Evolutionary conservation across 2,888 invertebrate genomes (phyloP).

Genomic region (Incurvaria masculella): DNA sequence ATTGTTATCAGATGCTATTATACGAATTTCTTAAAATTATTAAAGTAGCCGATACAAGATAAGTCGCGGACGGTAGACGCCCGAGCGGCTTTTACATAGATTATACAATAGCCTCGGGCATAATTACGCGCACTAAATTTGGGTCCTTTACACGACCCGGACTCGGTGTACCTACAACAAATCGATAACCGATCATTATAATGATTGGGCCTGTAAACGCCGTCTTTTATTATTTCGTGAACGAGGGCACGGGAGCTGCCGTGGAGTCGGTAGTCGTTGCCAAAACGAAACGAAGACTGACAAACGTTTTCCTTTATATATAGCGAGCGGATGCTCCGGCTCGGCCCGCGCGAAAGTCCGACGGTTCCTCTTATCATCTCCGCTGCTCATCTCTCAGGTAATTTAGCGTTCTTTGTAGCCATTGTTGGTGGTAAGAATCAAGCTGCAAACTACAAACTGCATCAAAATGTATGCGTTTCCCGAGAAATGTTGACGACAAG

Average conservation of each 20-base stretch:
- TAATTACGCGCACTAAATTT: constrained; percentile 45
- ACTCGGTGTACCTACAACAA: constrained; percentile 28
- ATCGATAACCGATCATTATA: constrained; percentile 55
- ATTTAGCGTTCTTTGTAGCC: too few species aligned
- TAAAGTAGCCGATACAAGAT: constrained; percentile 43
- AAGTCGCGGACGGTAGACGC: constrained; percentile 46
- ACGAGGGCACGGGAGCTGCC: not conserved
- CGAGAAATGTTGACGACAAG: too few species aligned
- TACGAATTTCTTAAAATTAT: constrained; percentile 53
- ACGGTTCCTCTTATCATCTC: too few species aligned
- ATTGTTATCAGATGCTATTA: constrained; percentile 55
- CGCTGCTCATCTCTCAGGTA: too few species aligned
- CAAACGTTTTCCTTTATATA: too few species aligned
- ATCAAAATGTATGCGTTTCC: too few species aligned
- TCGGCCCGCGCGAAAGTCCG: too few species aligned
- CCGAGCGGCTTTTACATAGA: constrained; percentile 27
- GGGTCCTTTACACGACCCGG: constrained; percentile 48
- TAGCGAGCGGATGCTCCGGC: too few species aligned
- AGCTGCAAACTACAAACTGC: too few species aligned
- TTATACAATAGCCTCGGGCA: constrained; percentile 41
- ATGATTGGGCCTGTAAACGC: constrained; percentile 50
- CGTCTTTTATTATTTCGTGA: constrained; percentile 13
- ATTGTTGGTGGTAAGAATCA: too few species aligned
- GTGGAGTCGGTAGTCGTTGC: not conserved
- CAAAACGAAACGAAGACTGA: too few species aligned